A percentile compares a stretch with the other conserved stretches of the same genome.
Conservation (phyloP, 2,888 invertebrate genomes). For the Barypeithes pellucidus region DNA sequence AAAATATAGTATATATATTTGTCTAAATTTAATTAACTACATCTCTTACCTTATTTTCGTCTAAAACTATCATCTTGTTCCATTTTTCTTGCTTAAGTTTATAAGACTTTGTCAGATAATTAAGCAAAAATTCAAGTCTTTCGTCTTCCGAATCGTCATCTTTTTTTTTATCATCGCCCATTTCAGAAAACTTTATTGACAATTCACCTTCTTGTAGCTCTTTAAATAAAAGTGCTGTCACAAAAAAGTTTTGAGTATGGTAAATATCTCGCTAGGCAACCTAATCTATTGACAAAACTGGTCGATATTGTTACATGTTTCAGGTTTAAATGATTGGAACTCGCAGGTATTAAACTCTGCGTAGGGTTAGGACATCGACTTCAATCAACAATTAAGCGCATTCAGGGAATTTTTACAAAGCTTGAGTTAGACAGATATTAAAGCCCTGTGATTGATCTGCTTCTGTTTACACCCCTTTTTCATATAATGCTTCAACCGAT, state of each 20-base stretch:
- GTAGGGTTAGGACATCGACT: no score
- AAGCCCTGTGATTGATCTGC: no score
- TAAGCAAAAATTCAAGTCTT: slow-evolving; percentile 85
- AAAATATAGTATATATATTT: no score
- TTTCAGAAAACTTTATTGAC: slow-evolving; percentile 16
- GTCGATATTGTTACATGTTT: slow-evolving; percentile 29
- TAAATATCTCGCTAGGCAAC: slow-evolving; percentile 63
- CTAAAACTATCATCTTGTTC: slow-evolving; percentile 84
- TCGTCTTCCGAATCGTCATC: slow-evolving; percentile 76
- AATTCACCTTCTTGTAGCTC: neutral
- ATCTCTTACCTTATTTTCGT: slow-evolving; percentile 79
- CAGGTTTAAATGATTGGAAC: no score
- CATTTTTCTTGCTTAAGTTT: slow-evolving; percentile 91
- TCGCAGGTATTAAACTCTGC: no score
- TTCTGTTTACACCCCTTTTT: no score
- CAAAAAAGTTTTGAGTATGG: slow-evolving; percentile 40
- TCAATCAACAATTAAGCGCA: no score
- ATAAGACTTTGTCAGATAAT: slow-evolving; percentile 81
- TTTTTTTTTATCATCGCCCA: slow-evolving; percentile 64
- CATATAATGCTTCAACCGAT: no score
- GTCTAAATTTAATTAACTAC: no score
- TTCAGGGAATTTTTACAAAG: no score
- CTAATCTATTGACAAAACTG: slow-evolving; percentile 49
- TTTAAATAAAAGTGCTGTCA: slow-evolving; percentile 32
- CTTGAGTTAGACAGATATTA: no score